Base-by-base conservation (phyloP, 1,140 invertebrate genomes). In the Panagrolaimus sp. region DNA sequence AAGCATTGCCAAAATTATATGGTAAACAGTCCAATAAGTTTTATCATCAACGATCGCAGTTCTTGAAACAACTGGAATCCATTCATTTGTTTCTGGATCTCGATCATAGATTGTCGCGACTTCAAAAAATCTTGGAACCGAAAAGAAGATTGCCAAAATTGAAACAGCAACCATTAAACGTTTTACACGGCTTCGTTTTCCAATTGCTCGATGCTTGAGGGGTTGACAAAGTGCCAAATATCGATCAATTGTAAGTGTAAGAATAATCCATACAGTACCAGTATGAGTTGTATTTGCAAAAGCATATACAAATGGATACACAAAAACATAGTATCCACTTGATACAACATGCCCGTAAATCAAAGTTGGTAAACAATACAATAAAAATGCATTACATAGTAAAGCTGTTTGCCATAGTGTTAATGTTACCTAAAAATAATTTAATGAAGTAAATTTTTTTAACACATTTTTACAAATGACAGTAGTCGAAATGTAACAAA, bases 241-340 rank as follows among this genome's bases (percentile, higher is more conserved):
- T 31, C 79, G 68, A 57, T 80, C 79, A 43, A 82, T 66, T 4
- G 79, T 80, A 46, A 80, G 66, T 9, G 80, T 75, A 14, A 80
- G 57, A 44, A 80, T 74, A 61, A 82, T 75, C 79, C 79, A 80
- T 9, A 82, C 77, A 31, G 75, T 68, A 16, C 74, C 79, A 20
- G 79, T 82, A 47, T 80, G 80, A 9, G 80, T 80, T 42, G 76
- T 75, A 46, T 80, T 80, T 8, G 79, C 80, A 48, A 82, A 73
- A 8, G 70, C 65, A 72, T 80, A 80, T 16, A 74, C 74, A 68
- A 72, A 76, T 2, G 79, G 79, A 68, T 82, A 82, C 42, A 82
- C 48, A 62, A 69, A 69, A 13, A 78, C 73, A 63, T 80, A 80
- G 7, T 62, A 57, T 44, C 71, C 66, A 57, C 70, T 14, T 51